A percentile compares a stretch with the other conserved stretches of the same genome.
Evolutionary conservation across 2,113 vertebrate species (phyloP).

Genomic region (Pipra filicauda): DNA sequence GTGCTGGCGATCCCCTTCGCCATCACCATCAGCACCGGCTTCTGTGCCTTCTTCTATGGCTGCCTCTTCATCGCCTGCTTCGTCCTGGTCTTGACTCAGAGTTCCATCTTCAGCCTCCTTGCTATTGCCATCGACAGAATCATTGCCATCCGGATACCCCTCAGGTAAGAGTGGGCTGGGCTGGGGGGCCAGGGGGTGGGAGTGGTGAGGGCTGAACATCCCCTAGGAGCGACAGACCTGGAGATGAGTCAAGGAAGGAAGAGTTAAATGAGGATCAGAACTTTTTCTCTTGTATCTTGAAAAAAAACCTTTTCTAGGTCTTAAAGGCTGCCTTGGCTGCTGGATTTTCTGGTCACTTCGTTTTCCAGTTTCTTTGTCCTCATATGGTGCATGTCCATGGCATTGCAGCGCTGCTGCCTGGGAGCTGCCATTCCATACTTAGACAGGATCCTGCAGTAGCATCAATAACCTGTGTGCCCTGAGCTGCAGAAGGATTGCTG

Average conservation of each 20-base stretch:
- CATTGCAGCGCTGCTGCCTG: background rate
- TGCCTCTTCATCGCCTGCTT: constrained; percentile 98
- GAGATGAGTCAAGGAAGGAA: background rate
- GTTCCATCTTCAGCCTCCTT: constrained; percentile 96
- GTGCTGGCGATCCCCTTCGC: constrained; percentile 94
- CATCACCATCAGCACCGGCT: constrained; percentile 92
- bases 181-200: background rate
- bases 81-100: constrained; percentile 93
- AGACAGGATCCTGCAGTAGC: background rate
- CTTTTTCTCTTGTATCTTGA: background rate
- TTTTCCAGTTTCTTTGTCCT: background rate
- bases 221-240: background rate
- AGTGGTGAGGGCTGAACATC: background rate
- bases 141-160: constrained; percentile 92
- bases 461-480: background rate
- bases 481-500: background rate
- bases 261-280: background rate
- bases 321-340: background rate
- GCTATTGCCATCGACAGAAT: constrained; percentile 95
- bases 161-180: constrained; percentile 77
- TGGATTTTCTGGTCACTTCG: background rate
- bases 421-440: background rate
- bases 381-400: background rate
- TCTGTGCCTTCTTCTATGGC: constrained; percentile 92
- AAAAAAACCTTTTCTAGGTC: background rate